Evolutionary conservation across 2,797 vertebrate species (phyloP).

Genomic region (Gorsachius magnificus): DNA sequence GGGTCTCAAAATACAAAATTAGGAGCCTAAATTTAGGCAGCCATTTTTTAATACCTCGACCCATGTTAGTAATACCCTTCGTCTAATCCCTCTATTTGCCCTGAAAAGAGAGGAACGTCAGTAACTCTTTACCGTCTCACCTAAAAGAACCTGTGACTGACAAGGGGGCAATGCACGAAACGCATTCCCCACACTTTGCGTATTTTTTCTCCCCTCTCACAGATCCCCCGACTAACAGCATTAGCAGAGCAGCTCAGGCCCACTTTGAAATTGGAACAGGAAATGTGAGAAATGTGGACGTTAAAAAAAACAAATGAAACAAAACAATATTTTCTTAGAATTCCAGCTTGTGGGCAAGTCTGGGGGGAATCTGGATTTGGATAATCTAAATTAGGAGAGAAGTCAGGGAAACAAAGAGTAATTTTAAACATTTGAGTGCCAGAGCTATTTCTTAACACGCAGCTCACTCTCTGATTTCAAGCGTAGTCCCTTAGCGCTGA

Average conservation of each 20-base stretch:
- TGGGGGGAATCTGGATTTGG: constrained; percentile 31
- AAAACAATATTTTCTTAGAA: constrained; percentile 50
- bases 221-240: constrained; percentile 28
- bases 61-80: neutral
- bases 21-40: constrained; percentile 26
- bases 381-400: constrained; percentile 62
- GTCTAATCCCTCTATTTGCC: neutral
- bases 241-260: neutral
- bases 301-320: constrained; percentile 37
- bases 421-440: constrained; percentile 49
- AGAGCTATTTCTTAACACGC: constrained; percentile 62
- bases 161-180: neutral
- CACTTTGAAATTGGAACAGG: constrained; percentile 31
- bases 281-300: constrained; percentile 41
- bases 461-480: constrained; percentile 40
- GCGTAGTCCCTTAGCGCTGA: neutral
- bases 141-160: neutral
- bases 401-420: constrained; percentile 55
- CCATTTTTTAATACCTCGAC: constrained; percentile 31
- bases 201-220: constrained; percentile 11
- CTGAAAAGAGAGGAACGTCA: neutral
- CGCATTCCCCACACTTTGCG: accelerated
- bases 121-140: neutral
- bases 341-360: constrained; percentile 33
- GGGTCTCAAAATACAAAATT: constrained; percentile 34